phyloP scores from a whole-genome alignment of 2,797 vertebrate genomes.

The Gambelia wislizenii region DNA sequence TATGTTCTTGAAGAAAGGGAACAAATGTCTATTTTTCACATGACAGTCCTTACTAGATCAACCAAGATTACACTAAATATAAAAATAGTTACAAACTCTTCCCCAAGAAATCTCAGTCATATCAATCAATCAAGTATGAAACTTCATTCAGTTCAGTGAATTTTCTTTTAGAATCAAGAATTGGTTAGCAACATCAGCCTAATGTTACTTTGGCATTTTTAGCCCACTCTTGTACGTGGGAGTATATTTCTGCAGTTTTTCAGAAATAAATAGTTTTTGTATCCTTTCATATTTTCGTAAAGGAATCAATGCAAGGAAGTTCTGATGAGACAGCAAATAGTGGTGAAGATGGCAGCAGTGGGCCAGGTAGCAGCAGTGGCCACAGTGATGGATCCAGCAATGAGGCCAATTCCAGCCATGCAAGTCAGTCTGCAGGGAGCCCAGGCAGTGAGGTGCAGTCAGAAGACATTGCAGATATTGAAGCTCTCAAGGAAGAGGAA shows the following conservation, averaged over 20 bases:
- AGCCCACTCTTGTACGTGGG: too few relatives aligned
- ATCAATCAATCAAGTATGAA: background rate
- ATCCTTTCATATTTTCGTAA: constrained; percentile 24
- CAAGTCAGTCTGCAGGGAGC: constrained; percentile 96
- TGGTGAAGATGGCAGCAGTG: constrained; percentile 96
- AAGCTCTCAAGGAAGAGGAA: constrained; percentile 94
- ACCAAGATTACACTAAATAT: background rate
- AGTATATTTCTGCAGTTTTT: too few relatives aligned
- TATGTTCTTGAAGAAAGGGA: background rate
- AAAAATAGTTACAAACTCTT: background rate
- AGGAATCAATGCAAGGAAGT: constrained; percentile 99
- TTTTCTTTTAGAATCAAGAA: background rate
- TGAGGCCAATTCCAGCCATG: constrained; percentile 93
- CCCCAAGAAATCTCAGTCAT: background rate
- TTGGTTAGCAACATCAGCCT: background rate
- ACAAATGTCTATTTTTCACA: background rate
- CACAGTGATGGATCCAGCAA: constrained; percentile 96
- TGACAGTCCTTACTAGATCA: background rate
- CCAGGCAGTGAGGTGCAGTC: constrained; percentile 96
- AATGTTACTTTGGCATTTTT: too few relatives aligned
- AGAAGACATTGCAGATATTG: constrained; percentile 96
- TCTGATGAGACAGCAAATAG: constrained; percentile 99
- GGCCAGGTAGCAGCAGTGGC: constrained; percentile 94
- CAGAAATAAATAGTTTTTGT: background rate
- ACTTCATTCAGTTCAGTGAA: background rate